These are phyloP conservation scores for Plectus sambesii DNA, from an alignment of 1,140 invertebrate species.

Conservation along the genomic window DNA sequence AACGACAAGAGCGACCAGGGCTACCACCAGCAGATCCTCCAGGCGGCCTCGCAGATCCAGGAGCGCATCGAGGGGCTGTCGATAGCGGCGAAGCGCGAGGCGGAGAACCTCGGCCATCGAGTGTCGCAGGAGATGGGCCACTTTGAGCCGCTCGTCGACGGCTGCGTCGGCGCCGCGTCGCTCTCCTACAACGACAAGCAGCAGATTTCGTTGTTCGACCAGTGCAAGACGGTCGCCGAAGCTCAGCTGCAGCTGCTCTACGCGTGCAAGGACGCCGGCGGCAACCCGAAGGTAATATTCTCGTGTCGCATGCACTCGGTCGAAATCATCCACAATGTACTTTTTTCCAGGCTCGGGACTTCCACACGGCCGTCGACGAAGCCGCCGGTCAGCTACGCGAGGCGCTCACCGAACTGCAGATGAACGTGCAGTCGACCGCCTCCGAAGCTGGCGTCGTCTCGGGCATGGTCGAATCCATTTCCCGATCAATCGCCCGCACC, in stretches of 20 bases:
- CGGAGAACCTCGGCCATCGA: conserved; percentile 79
- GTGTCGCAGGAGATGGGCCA: conserved; percentile 69
- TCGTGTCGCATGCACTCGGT: neutral
- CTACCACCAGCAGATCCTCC: conserved; percentile 42
- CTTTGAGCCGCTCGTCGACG: conserved; percentile 69
- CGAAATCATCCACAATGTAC: conserved; percentile 6
- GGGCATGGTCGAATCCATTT: conserved; percentile 77
- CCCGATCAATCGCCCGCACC: conserved; percentile 67
- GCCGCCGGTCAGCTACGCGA: conserved; percentile 54
- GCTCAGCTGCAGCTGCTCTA: conserved; percentile 71
- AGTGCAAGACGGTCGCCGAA: conserved; percentile 85
- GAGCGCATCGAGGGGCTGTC: conserved; percentile 66
- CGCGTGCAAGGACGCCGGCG: conserved; percentile 72
- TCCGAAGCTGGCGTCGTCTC: conserved; percentile 30
- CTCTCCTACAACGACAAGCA: conserved; percentile 76
- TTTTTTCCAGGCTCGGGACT: conserved; percentile 44
- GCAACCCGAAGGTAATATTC: conserved; percentile 64
- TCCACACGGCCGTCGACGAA: conserved; percentile 33
- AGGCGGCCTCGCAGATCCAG: conserved; percentile 40
- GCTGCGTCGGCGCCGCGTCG: conserved; percentile 67
- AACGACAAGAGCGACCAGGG: conserved; percentile 25
- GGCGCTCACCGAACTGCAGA: conserved; percentile 64
- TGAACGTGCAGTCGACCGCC: conserved; percentile 68
- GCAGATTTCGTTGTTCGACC: conserved; percentile 75
- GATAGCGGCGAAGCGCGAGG: conserved; percentile 71